phyloP scores from a whole-genome alignment of 2,888 invertebrate species.

The Agrochola litura region DNA sequence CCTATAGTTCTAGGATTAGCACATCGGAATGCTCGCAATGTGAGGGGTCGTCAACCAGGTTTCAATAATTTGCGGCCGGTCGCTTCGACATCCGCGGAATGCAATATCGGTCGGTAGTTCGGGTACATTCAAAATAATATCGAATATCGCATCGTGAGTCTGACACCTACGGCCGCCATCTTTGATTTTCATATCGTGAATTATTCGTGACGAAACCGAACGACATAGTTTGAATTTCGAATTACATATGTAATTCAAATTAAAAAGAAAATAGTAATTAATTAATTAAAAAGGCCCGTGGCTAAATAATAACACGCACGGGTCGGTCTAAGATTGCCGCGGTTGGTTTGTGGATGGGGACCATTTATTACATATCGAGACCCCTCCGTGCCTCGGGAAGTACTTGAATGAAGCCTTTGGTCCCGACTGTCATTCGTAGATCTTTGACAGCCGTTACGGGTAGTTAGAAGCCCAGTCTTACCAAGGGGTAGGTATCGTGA shows the following conservation, averaged over 20 bases:
- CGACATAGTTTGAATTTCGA: conserved; percentile 15
- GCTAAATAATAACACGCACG: no score
- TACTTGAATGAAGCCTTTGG: no score
- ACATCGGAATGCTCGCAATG: conserved; percentile 57
- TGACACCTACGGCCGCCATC: conserved; percentile 36
- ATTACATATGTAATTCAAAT: background rate
- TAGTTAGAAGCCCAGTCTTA: no score
- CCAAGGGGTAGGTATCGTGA: no score
- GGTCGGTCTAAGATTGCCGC: no score
- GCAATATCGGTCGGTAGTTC: conserved; percentile 54
- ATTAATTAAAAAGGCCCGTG: no score
- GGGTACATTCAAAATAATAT: conserved; percentile 61
- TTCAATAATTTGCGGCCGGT: conserved; percentile 62
- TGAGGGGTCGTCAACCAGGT: conserved; percentile 51
- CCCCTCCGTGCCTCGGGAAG: no score
- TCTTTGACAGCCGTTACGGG: no score
- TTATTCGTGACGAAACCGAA: background rate
- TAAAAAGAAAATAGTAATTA: background rate
- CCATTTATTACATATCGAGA: no score
- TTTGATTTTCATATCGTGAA: conserved; percentile 23
- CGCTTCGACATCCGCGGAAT: conserved; percentile 56
- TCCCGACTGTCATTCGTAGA: no score
- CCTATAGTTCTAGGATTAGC: conserved; percentile 34
- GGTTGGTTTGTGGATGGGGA: no score
- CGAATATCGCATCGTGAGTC: conserved; percentile 35